These are phyloP conservation scores for Malurus leucopterus DNA, from an alignment of 2,797 vertebrate species.

Conservation along the genomic window DNA sequence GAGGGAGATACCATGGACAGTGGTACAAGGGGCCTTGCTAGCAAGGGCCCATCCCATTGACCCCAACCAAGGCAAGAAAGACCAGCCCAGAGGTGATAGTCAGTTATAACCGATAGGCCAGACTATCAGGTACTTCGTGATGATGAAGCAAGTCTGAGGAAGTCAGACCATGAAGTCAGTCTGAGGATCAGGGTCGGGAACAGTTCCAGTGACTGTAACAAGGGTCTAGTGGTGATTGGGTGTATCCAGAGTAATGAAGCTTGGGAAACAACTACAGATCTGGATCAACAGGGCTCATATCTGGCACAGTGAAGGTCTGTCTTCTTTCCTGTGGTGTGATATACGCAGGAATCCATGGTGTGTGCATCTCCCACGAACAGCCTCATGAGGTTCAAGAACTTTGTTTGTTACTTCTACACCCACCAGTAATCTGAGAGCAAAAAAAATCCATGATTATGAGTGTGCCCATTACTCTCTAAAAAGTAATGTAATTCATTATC, in stretches of 20 bases:
- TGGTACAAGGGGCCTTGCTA: neutral
- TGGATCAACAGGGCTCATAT: neutral
- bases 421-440: neutral
- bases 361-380: neutral
- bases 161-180: neutral
- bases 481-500: neutral
- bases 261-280: neutral
- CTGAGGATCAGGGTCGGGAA: neutral
- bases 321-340: neutral
- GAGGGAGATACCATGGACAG: neutral
- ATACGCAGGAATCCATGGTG: rapidly evolving
- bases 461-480: neutral
- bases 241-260: neutral
- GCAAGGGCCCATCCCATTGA: neutral
- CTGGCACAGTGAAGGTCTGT: neutral
- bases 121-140: neutral
- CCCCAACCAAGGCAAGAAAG: rapidly evolving
- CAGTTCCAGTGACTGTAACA: neutral
- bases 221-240: neutral
- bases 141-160: neutral
- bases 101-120: neutral
- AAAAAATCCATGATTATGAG: neutral
- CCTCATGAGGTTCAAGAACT: neutral
- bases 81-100: neutral
- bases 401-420: neutral